Conservation (phyloP, 2,113 vertebrate species). For the Otus sunia region DNA sequence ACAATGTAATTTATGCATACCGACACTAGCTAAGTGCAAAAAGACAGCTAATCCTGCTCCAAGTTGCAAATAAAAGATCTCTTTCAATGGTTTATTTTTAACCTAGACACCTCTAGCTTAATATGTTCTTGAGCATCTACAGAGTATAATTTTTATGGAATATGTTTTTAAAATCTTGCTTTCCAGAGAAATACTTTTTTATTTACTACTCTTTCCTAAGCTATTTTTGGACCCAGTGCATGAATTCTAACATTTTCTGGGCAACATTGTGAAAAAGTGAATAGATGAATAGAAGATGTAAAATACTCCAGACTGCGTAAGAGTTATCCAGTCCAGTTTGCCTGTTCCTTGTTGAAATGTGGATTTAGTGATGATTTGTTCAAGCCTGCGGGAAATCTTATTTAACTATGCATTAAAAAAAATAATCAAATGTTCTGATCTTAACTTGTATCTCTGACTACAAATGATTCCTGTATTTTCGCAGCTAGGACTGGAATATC, state of each 20-base stretch:
- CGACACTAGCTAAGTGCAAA: not conserved
- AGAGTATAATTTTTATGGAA: not conserved
- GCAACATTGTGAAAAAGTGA: not conserved
- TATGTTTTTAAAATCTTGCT: not conserved
- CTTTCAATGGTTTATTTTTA: not conserved
- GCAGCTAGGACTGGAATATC: not conserved
- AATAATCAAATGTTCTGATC: not conserved
- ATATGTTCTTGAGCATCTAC: not conserved
- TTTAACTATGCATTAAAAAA: not conserved
- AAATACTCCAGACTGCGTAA: not conserved
- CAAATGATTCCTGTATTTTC: not conserved
- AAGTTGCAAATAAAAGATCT: not conserved
- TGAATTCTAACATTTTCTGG: constrained; percentile 27
- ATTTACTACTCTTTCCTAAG: not conserved
- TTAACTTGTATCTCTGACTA: constrained; percentile 6
- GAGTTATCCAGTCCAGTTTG: not conserved
- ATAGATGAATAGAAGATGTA: constrained; percentile 16
- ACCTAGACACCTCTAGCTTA: not conserved
- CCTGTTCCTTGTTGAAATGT: not conserved
- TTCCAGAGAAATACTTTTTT: constrained; percentile 5
- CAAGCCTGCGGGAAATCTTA: not conserved
- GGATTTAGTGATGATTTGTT: constrained; percentile 16
- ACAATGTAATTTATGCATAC: not conserved
- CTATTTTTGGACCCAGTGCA: not conserved
- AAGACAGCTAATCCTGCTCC: not conserved